Base-by-base conservation (phyloP, 1,140 invertebrate genomes). In the Bombus ignitus region DNA sequence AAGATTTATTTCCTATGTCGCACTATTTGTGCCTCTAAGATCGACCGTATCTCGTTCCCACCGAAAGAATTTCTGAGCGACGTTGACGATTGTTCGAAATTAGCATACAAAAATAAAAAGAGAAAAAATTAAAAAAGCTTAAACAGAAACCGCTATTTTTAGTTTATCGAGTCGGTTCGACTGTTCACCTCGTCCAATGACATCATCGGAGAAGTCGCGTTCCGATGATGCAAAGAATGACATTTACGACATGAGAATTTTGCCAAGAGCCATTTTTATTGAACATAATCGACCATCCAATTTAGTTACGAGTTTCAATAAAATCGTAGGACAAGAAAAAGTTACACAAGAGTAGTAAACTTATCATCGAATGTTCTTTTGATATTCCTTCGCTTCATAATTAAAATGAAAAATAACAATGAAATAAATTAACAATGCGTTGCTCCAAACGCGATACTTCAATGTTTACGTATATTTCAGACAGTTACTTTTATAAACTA, bases 111-210 rank as follows among this genome's bases (percentile, higher is more conserved):
- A 74, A 74, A 32, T 22, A 47, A 32, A 47, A 74, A 32, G 25
- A 25, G 25, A 28, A 32, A 47, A 42, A 74, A 39, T 72, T n/a
- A 47, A 74, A 32, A 32, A 47, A 35, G 9, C 13, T n/a, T 5
- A n/a, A 72, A 25, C n/a, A 47, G 42, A 74, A 74, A 47, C 22
- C 18, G 42, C 15, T 74, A 74, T 74, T 74, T 74, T 74, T 74
- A 74, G 42, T 47, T 47, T 22, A 35, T 47, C n/a, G 42, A 47
- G n/a, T 18, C 42, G n/a, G n/a, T 47, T 32, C 42, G 42, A 74
- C 39, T 74, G 42, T 74, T 74, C 42, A 74, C 42, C 42, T 73
- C 71, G 12, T n/a, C 25, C 8, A 35, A 72, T 35, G 70, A 72
- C 37, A 73, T 74, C 72, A 32, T 22, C n/a, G 42, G 4, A 32